Conservation (phyloP, 2,888 invertebrate species). For the Agrilus mali region DNA sequence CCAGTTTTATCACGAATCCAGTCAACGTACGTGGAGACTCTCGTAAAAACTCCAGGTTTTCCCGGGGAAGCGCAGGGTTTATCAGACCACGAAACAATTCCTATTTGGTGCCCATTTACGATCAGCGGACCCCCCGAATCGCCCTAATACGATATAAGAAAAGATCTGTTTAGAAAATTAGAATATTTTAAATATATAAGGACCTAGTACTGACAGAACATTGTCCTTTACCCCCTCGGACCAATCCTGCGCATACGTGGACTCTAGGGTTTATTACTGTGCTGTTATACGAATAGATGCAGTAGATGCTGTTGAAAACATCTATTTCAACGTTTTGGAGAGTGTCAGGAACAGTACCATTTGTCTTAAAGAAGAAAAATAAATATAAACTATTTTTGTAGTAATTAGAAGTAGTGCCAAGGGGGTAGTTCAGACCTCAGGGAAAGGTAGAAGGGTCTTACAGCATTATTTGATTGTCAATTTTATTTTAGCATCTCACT, state of each 20-base stretch:
- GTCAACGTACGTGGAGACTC: constrained; percentile 25
- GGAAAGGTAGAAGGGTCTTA: too few species aligned
- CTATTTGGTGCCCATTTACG: constrained; percentile 27
- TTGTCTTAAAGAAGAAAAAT: too few species aligned
- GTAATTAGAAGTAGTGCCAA: too few species aligned
- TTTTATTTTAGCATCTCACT: too few species aligned
- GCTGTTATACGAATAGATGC: constrained; percentile 23
- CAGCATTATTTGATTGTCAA: too few species aligned
- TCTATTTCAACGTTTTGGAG: constrained; percentile 31
- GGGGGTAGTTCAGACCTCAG: background rate
- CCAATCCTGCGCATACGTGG: constrained; percentile 35
- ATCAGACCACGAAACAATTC: constrained; percentile 36
- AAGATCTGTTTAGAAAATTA: background rate
- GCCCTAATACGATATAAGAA: constrained; percentile 16
- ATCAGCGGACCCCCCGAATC: constrained; percentile 35
- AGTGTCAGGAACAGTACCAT: constrained; percentile 24
- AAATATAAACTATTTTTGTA: too few species aligned
- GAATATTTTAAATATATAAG: background rate
- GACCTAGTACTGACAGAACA: constrained; percentile 27
- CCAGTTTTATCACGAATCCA: constrained; percentile 19
- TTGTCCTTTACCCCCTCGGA: constrained; percentile 35
- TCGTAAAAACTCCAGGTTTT: constrained; percentile 35
- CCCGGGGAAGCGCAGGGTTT: constrained; percentile 33
- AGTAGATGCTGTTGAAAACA: constrained; percentile 29
- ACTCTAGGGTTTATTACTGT: constrained; percentile 19